phyloP scores from a whole-genome alignment of 1,140 invertebrate species.

The Neodiprion fabricii region DNA sequence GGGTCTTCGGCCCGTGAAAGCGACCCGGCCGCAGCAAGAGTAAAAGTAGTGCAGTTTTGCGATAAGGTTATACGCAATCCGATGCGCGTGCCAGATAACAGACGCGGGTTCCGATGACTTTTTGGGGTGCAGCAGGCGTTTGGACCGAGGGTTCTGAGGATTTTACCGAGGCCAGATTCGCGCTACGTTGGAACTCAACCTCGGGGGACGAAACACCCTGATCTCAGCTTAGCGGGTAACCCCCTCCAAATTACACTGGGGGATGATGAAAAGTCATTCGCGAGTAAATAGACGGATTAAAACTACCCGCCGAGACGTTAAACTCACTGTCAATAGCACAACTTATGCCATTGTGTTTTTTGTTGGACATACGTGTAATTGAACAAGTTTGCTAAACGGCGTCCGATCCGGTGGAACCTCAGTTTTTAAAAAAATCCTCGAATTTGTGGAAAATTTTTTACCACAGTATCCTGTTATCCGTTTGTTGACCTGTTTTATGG shows the following conservation, averaged over 20 bases:
- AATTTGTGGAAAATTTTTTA: too few relatives aligned
- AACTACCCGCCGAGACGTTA: neutral
- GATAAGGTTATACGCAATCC: slow-evolving; percentile 3
- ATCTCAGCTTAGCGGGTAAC: slow-evolving; percentile 24
- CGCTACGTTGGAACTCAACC: neutral
- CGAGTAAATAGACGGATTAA: slow-evolving; percentile 38
- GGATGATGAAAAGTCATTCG: slow-evolving; percentile 36
- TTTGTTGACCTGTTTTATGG: too few relatives aligned
- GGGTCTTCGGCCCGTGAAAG: neutral
- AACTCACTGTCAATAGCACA: too few relatives aligned
- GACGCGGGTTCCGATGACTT: neutral
- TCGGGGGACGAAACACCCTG: slow-evolving; percentile 20
- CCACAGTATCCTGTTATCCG: too few relatives aligned
- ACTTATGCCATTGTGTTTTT: too few relatives aligned
- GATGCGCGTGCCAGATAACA: slow-evolving; percentile 3
- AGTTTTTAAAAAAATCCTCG: too few relatives aligned
- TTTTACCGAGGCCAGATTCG: neutral
- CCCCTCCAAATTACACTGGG: slow-evolving; percentile 32
- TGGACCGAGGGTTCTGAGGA: neutral
- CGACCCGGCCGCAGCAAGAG: neutral
- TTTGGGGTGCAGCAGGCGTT: neutral
- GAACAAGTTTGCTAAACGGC: too few relatives aligned
- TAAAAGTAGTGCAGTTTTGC: slow-evolving; percentile 5
- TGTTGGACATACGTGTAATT: too few relatives aligned
- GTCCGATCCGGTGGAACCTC: too few relatives aligned